These are phyloP conservation scores for Clunio marinus DNA, from an alignment of 2,888 invertebrate species.

Conservation along the genomic window DNA sequence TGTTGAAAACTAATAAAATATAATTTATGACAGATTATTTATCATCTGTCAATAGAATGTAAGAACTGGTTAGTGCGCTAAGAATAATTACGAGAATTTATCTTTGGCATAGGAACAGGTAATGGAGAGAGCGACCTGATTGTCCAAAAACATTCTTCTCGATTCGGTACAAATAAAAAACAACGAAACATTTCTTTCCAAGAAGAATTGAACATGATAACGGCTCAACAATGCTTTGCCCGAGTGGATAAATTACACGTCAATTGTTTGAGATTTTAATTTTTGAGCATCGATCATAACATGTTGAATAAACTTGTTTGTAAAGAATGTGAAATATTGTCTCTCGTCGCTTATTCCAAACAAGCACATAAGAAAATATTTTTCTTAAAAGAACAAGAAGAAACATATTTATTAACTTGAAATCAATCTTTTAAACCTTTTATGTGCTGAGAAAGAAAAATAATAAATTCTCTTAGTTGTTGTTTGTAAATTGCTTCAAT, in stretches of 20 bases:
- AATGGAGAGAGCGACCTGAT: not conserved
- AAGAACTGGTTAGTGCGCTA: not conserved
- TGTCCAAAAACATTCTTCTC: not conserved
- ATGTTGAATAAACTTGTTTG: not conserved
- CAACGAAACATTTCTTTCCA: no score
- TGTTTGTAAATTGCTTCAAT: not conserved
- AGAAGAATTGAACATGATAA: not conserved
- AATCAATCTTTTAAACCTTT: slow-evolving; percentile 13
- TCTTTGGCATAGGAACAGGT: not conserved
- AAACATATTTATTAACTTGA: slow-evolving; percentile 24
- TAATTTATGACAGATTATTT: slow-evolving; percentile 31
- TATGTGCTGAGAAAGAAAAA: not conserved
- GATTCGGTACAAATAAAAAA: no score
- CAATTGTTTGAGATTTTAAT: slow-evolving; percentile 7
- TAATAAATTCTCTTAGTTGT: not conserved
- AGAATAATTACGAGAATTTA: slow-evolving; percentile 4
- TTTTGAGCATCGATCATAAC: slow-evolving; percentile 17
- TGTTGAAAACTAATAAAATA: slow-evolving; percentile 36
- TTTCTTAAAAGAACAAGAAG: not conserved
- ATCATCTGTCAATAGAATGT: slow-evolving; percentile 31
- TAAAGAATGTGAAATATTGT: slow-evolving; percentile 10
- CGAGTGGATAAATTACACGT: slow-evolving; percentile 3
- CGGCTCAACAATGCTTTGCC: not conserved
- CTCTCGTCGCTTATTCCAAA: not conserved
- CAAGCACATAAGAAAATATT: no score